phyloP scores from a whole-genome alignment of 2,113 vertebrate genomes.

The Galemys pyrenaicus region DNA sequence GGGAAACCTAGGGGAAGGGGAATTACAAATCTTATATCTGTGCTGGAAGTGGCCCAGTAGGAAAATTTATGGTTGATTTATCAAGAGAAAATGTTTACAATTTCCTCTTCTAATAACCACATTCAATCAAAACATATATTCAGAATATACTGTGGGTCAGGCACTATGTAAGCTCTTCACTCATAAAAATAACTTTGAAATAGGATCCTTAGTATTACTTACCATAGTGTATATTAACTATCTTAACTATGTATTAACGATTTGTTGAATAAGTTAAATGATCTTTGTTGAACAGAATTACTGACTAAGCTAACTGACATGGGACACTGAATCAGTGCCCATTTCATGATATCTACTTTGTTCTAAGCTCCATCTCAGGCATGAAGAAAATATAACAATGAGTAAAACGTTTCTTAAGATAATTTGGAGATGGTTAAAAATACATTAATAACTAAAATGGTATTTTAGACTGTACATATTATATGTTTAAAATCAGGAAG shows the following conservation, averaged over 20 bases:
- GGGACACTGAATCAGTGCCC: not conserved
- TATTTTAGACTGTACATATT: not conserved
- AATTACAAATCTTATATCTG: not conserved
- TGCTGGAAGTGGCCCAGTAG: not conserved
- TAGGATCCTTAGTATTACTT: not conserved
- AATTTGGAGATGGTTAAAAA: not conserved
- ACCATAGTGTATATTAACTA: not conserved
- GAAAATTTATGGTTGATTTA: not conserved
- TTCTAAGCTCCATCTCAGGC: not conserved
- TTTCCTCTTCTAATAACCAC: not conserved
- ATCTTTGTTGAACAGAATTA: not conserved
- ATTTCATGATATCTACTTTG: not conserved
- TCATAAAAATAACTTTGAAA: not conserved
- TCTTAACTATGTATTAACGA: too few relatives aligned
- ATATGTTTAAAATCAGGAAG: not conserved
- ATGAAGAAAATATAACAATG: not conserved
- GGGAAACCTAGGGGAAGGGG: not conserved
- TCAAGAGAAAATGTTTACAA: not conserved
- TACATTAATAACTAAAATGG: not conserved
- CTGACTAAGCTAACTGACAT: not conserved
- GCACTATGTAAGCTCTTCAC: not conserved
- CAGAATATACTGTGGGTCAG: not conserved
- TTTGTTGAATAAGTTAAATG: not conserved
- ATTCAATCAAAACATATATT: not conserved
- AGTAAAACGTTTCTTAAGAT: not conserved